Conservation (phyloP, 2,888 invertebrate species). For the Maniola hyperantus region DNA sequence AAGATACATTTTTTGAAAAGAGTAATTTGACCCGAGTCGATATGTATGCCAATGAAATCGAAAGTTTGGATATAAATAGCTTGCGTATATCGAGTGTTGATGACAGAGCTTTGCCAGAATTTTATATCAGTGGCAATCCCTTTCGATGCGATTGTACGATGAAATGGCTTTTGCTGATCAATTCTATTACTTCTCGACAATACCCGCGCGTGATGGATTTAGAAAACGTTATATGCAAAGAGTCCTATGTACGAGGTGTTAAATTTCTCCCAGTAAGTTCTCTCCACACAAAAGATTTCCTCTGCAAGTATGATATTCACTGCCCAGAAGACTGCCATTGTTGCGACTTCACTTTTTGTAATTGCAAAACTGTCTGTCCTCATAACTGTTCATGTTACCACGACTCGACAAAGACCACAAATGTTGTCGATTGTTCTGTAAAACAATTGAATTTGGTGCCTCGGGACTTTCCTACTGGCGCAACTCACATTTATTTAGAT, state of each 20-base stretch:
- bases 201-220: conserved; percentile 95
- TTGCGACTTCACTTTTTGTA: conserved; percentile 97
- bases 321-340: conserved; percentile 96
- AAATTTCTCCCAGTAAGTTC: conserved; percentile 89
- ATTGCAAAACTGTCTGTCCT: conserved; percentile 97
- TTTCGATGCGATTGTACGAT: conserved; percentile 97
- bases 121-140: conserved; percentile 96
- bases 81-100: conserved; percentile 88
- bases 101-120: conserved; percentile 90
- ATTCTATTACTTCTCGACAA: conserved; percentile 90
- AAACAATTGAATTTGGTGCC: conserved; percentile 90
- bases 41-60: conserved; percentile 94
- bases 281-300: conserved; percentile 91
- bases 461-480: conserved; percentile 92
- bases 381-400: conserved; percentile 96
- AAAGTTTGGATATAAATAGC: conserved; percentile 91
- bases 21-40: conserved; percentile 92
- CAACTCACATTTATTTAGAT: conserved; percentile 95
- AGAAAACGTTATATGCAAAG: conserved; percentile 92
- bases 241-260: conserved; percentile 91
- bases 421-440: conserved; percentile 94
- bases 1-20: conserved; percentile 93
- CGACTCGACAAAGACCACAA: conserved; percentile 95
- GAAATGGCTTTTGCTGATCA: conserved; percentile 96
- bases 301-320: conserved; percentile 94